Base-by-base conservation (phyloP, 2,797 vertebrate species). In the Bufotes viridis region DNA sequence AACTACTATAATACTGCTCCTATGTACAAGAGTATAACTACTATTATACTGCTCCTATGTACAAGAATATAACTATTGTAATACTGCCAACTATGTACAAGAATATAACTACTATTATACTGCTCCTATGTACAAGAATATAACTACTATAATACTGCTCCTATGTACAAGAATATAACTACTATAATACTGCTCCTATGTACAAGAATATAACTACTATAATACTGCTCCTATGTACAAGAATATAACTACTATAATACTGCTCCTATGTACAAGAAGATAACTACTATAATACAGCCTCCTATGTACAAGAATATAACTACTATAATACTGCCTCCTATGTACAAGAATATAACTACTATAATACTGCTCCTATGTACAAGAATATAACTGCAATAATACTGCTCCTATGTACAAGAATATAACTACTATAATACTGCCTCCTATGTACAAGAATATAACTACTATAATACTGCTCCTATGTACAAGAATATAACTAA, bases 401-500 rank as follows among this genome's bases (percentile, higher is more conserved):
- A 69, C 65, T 69, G 65, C 65, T 4, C 65, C 65, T 69, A 69
- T 69, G 6, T 69, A 69, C 24, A 69, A 69, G 65, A 69, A 26
- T 69, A 69, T 69, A 69, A 69, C 65, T 69, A 69, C 65, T 29
- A 69, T 69, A 67, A 67, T 67, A 67, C 63, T 67, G 63, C 65
- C 57, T 1, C 65, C 65, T 69, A 69, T 69, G 13, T 69, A 29
- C 24, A 69, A 69, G 65, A 69, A 69, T 69, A 69, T 69, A 69
- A 14, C 65, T 29, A 69, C 65, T 69, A 69, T 69, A 69, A 69
- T 69, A 67, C 60, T 63, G 18, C 60, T 13, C 63, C 63, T 67
- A 67, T 67, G n/a, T 67, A 67, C 63, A 67, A 67, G n/a, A 67
- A 67, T 67, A 67, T 67, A 67, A 67, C n/a, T 67, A 67, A n/a